Conservation (phyloP, 2,888 invertebrate species). For the Bellardia bayeri region DNA sequence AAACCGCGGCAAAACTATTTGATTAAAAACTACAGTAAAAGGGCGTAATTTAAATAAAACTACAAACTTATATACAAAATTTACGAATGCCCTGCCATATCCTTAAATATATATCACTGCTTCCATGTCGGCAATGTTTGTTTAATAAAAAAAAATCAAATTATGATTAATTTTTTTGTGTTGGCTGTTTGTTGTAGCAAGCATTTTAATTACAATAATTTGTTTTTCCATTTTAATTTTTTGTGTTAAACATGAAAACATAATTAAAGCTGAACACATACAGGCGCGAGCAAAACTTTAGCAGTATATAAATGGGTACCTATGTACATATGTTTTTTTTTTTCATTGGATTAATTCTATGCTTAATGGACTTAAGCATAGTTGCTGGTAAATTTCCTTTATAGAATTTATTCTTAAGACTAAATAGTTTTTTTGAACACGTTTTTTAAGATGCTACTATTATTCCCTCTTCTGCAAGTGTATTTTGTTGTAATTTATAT, state of each 20-base stretch:
- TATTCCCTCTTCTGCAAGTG: background rate
- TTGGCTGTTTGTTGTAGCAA: slow-evolving; percentile 19
- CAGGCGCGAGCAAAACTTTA: background rate
- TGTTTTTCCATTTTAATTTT: slow-evolving; percentile 14
- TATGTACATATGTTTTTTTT: background rate
- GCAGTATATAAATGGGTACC: background rate
- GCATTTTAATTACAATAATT: slow-evolving; percentile 16
- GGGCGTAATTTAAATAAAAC: slow-evolving; percentile 44
- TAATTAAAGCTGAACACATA: slow-evolving; percentile 54
- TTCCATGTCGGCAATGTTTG: background rate
- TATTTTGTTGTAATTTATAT: slow-evolving; percentile 11
- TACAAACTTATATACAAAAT: background rate
- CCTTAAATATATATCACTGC: slow-evolving; percentile 7
- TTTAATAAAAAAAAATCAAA: background rate
- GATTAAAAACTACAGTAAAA: slow-evolving; percentile 48
- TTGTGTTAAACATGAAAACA: slow-evolving; percentile 25
- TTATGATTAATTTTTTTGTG: slow-evolving; percentile 21
- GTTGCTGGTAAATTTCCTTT: too few relatives aligned
- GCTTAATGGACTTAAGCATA: too few relatives aligned
- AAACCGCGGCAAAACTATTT: slow-evolving; percentile 4
- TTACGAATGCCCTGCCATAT: slow-evolving; percentile 1
- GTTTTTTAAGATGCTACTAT: background rate
- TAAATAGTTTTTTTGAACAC: background rate
- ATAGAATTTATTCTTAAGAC: too few relatives aligned
- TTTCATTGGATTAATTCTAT: too few relatives aligned